These are phyloP conservation scores for Coenonympha glycerion DNA, from an alignment of 2,888 invertebrate genomes.

Conservation along the genomic window DNA sequence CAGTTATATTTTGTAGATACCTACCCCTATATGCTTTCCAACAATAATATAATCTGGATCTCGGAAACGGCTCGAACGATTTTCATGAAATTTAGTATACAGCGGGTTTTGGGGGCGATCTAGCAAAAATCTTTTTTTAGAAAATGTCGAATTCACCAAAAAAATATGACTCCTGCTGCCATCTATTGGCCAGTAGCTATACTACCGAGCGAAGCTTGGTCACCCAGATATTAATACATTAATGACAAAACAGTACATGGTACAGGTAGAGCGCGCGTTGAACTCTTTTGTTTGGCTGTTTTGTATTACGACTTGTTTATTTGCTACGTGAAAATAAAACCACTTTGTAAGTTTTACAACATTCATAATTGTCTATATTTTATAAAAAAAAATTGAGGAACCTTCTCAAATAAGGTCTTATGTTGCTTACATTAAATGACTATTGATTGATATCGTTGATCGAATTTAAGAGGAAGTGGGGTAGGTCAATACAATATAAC, in stretches of 20 bases:
- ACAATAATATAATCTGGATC: too few species aligned
- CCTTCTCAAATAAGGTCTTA: slow-evolving; percentile 39
- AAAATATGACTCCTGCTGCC: too few species aligned
- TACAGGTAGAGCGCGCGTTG: slow-evolving; percentile 19
- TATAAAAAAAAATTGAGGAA: slow-evolving; percentile 36
- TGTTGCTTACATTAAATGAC: slow-evolving; percentile 33
- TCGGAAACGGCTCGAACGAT: too few species aligned
- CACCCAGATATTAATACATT: too few species aligned
- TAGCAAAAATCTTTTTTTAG: too few species aligned
- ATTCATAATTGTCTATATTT: slow-evolving; percentile 21
- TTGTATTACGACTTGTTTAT: background rate
- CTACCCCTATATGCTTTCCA: too few species aligned
- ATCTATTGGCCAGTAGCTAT: too few species aligned
- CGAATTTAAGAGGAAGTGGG: slow-evolving; percentile 23
- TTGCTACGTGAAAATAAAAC: slow-evolving; percentile 8
- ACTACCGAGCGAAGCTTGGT: too few species aligned
- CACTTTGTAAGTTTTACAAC: background rate
- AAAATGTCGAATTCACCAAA: too few species aligned
- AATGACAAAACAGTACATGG: background rate
- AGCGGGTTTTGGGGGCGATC: too few species aligned
- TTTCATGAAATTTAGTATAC: too few species aligned
- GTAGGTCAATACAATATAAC: background rate
- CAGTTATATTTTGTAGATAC: too few species aligned
- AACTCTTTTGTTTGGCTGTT: slow-evolving; percentile 19
- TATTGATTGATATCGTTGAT: slow-evolving; percentile 35